Evolutionary conservation across 2,888 invertebrate species (phyloP), one percentile per base, ranked within the genome.

Genomic region (Cistogaster globosa): DNA sequence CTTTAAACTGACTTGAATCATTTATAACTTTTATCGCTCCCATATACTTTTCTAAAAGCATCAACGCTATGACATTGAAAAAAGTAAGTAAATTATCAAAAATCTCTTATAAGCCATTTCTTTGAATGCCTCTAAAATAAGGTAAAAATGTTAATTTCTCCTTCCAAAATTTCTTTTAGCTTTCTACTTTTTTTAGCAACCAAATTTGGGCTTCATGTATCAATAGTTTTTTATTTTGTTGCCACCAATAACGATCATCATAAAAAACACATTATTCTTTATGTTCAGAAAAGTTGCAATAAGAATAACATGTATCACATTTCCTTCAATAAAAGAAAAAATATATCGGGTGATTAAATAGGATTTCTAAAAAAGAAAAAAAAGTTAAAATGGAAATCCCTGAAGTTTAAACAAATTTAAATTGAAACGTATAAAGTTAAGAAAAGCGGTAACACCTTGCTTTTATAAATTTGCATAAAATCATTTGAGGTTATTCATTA

Each of bases 251-350:
- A 75, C 74, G 80, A 87, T 87, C 87, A 87, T 86, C 87, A 87
- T 87, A 86, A 87, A 87, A 87, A 87, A 87, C 83, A 86, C 86
- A 88, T 88, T 87, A 2, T 86, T 87, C 87, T 87, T 84, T 75
- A 83, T 81, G 79, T 76, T 83, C 32, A 75, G 58, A 75, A 83
- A 12, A 12, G 42, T 42, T 42, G 32, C 32, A 5, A 32, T 32
- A 32, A 32, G 32, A 32, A 32, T 5, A 32, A 32, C 8, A 6
- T 32, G 32, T 32, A 5, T 32, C 8, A 32, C 32, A 32, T 32
- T 32, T 32, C 6, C 6, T 32, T 32, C 32, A 32, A 8, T 32
- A 8, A 32, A 32, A 32, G 32, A 32, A 32, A 26, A 32, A 32
- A 5, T 5, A 32, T 32, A 32, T 6, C 6, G 2, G 1, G 32